Evolutionary conservation across 1,140 invertebrate genomes (phyloP), one percentile per base, ranked within the genome.

Genomic region (Bathynomus jamesi): DNA sequence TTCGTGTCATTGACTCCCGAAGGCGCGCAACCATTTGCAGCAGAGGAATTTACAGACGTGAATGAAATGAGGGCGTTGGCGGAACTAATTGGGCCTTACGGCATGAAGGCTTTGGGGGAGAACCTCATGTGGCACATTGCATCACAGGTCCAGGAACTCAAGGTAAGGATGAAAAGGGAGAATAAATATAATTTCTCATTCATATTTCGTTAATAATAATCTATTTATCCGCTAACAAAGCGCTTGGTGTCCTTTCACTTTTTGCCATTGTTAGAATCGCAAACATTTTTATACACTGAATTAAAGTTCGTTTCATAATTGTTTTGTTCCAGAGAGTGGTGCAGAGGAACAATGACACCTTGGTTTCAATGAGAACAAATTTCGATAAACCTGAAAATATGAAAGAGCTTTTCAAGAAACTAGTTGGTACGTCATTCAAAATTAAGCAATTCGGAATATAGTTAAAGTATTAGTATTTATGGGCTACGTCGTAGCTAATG

Each of bases 311-410:
- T n/a, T n/a, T n/a, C n/a, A n/a, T n/a, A n/a, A n/a, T n/a, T n/a
- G n/a, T n/a, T n/a, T 69, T 72, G 79, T 82, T 17, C 73, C 72
- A 88, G 84, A 95, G 96, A 83, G 82, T 98, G 61, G 95, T 98
- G 0, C 86, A 91, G 4, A 85, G 88, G 72, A 99, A 99, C 81
- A 96, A 96, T 80, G 96, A 99, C 67, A 88, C 95, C 7, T 82
- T 99, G 1, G 87, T 92, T 69, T 88, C 90, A 61, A 83, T 99
- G 32, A 85, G 98, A 79, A 96, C 95, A 0, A 98, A 96, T 82
- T 99, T 98, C 82, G 96, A 98, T 81, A 96, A 96, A 81, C 89
- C 90, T 21, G 96, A 99, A 79, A 89, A 94, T n/a, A 99, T 99
- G 96, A 95, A 94, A 80, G 96, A 99, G 77, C 89, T 98, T 70